phyloP scores from a whole-genome alignment of 2,888 invertebrate genomes.

The Stratiomys singularior region DNA sequence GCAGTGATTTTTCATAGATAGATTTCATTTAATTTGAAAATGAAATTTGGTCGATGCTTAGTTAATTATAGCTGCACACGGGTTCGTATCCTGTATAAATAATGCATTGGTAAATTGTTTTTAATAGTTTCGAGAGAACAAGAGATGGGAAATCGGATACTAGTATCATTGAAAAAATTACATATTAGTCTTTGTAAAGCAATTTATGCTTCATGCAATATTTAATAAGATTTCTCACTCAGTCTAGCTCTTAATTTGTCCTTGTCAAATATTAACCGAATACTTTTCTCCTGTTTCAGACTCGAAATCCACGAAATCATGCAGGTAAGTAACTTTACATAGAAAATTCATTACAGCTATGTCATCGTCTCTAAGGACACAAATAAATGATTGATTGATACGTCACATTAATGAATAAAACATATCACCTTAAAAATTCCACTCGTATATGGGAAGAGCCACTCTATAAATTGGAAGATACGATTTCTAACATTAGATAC shows the following conservation, averaged over 20 bases:
- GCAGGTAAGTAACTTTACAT: not conserved
- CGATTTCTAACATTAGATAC: not conserved
- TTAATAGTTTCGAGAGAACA: not conserved
- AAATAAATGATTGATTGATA: not conserved
- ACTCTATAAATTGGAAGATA: not conserved
- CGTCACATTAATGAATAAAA: not conserved
- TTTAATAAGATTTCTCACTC: not conserved
- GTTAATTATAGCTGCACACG: conserved; percentile 6
- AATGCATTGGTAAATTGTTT: conserved; percentile 30
- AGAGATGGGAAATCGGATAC: not conserved
- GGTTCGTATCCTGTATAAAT: not conserved
- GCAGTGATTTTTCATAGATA: not conserved
- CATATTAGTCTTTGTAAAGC: not conserved
- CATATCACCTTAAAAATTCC: no score
- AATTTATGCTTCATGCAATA: not conserved
- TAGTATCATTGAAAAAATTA: not conserved
- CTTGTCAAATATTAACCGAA: no score
- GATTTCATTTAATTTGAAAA: not conserved
- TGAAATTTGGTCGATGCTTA: not conserved
- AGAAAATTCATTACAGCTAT: conserved; percentile 16
- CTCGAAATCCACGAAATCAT: no score
- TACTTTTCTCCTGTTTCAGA: no score
- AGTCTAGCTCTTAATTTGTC: no score
- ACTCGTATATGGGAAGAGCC: not conserved
- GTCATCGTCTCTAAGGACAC: conserved; percentile 1